A percentile compares a stretch with the other conserved stretches of the same genome.
Conservation (phyloP, 2,797 vertebrate genomes). For the Micrastur ruficollis region DNA sequence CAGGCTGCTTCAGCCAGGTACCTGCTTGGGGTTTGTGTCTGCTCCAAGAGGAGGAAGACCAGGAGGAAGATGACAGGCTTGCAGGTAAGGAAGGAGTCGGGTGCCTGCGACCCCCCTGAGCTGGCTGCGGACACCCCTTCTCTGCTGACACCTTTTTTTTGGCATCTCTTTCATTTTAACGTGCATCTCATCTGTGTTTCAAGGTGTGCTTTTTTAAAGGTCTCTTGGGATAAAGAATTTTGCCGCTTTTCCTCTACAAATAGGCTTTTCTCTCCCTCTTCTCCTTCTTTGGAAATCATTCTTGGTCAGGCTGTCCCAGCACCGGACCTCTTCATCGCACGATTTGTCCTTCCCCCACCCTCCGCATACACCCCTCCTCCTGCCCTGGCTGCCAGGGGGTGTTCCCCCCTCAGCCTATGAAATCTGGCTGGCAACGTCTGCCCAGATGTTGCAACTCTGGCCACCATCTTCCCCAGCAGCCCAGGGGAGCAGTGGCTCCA, state of each 20-base stretch:
- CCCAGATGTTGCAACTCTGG: constrained; percentile 71
- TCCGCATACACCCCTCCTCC: fast-evolving
- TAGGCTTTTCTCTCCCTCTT: neutral
- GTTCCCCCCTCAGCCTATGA: constrained; percentile 78
- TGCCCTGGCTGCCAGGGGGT: constrained; percentile 2
- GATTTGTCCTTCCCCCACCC: neutral
- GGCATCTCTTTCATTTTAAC: neutral
- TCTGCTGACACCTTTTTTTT: neutral
- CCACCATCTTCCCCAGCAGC: neutral
- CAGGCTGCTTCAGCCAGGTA: neutral
- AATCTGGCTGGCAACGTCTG: constrained; percentile 70
- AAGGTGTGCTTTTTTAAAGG: neutral
- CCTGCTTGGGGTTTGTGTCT: neutral
- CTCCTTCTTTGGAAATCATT: neutral
- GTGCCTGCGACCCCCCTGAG: neutral
- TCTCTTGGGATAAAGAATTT: neutral
- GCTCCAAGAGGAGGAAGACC: neutral
- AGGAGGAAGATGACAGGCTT: constrained; percentile 53
- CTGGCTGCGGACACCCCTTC: neutral
- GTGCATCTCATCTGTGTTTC: neutral
- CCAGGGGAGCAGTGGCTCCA: neutral
- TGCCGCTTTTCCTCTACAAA: neutral
- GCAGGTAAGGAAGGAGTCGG: constrained; percentile 72
- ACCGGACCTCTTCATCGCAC: neutral
- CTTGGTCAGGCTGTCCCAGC: neutral